Percentiles rank a stretch among this genome's conserved stretches.
These are phyloP conservation scores for Priocnemis perturbator DNA, from an alignment of 2,888 invertebrate species.

Conservation along the genomic window DNA sequence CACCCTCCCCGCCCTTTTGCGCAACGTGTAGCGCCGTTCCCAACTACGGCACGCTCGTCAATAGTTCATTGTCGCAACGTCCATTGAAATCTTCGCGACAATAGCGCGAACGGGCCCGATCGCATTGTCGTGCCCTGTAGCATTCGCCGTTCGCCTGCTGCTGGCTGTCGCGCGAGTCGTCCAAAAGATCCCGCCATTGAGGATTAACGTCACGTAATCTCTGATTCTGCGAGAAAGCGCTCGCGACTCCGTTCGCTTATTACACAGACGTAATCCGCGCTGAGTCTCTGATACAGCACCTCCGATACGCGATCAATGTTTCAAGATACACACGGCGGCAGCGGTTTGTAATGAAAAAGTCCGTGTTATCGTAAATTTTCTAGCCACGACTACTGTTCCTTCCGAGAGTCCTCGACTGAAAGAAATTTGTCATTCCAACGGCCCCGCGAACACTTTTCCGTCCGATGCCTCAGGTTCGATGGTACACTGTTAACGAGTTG, in stretches of 20 bases:
- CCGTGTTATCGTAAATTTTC: too few species aligned
- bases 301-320: too few species aligned
- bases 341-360: too few species aligned
- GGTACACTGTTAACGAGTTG: neutral
- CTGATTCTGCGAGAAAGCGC: constrained; percentile 15
- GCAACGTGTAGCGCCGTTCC: constrained; percentile 58
- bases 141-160: constrained; percentile 3
- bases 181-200: constrained; percentile 33
- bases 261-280: too few species aligned
- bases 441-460: neutral
- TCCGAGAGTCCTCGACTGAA: too few species aligned
- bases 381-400: too few species aligned
- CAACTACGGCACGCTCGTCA: constrained; percentile 53
- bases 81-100: constrained; percentile 67
- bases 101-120: constrained; percentile 59
- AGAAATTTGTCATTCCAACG: too few species aligned
- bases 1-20: constrained; percentile 55
- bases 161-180: constrained; percentile 27
- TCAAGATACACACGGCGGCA: too few species aligned
- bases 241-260: too few species aligned
- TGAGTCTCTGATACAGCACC: too few species aligned
- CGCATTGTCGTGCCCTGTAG: constrained; percentile 56
- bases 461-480: neutral
- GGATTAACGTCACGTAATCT: constrained; percentile 42
- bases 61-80: constrained; percentile 70